Base-by-base conservation (phyloP, 1,140 invertebrate species). In the Elymnias hypermnestra region DNA sequence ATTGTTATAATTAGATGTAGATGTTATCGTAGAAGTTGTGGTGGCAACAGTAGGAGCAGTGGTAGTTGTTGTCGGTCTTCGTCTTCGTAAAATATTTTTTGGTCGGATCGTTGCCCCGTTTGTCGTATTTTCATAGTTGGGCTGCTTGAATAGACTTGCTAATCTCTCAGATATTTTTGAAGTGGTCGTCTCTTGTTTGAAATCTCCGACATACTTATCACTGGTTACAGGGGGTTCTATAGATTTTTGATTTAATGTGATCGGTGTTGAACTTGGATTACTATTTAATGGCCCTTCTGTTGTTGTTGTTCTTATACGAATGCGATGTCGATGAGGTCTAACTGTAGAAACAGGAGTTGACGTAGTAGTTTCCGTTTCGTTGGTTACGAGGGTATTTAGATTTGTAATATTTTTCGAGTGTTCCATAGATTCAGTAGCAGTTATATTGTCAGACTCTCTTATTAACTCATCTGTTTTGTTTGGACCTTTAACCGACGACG, bases 401-500 rank as follows among this genome's bases (percentile, higher is more conserved):
- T 47, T 66, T 28, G 61, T 71, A 12, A 39, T 37, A 48, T 70
- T 72, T 47, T 47, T 61, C 26, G 42, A 52, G 12, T 55, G 45
- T 15, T 69, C 57, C 6, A 36, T 13, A 18, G 23, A 50, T 44
- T 59, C 60, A 22, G 53, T 36, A 18, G 55, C 14, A 5, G 67
- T 72, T 31, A 53, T 61, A 49, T 82, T 75, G 12, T 72, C 67
- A 5, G 35, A 40, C 23, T 74, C 69, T 63, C 57, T 63, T 21
- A 36, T 13, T 13, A 29, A 31, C 3, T 21, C 37, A 50, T 86
- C 83, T 9, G 79, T 85, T 60, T 74, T 81, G 55, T 85, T 86
- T 44, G 70, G 67, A 13, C 74, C 81, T 72, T 82, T 85, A 53
- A 84, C 71, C 26, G 84, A 86, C 13, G 83, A 87, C 25, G 83